Evolutionary conservation across 2,113 vertebrate species (phyloP).

Genomic region (Motacilla tschutschensis): DNA sequence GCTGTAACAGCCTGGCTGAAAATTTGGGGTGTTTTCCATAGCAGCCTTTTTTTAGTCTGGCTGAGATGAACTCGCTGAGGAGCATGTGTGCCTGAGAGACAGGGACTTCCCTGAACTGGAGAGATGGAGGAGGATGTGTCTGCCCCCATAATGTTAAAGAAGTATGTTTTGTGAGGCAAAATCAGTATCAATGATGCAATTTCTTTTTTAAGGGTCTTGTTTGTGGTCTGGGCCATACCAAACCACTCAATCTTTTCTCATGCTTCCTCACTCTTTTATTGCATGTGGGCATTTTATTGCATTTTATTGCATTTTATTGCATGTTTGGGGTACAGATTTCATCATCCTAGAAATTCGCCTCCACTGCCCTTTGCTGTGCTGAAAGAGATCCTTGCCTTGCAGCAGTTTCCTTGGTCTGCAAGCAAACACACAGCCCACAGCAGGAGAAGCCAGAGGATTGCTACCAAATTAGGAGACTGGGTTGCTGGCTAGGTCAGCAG

Average conservation of each 20-base stretch:
- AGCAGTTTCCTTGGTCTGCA: neutral
- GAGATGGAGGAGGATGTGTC: neutral
- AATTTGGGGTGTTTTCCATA: neutral
- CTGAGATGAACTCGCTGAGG: neutral
- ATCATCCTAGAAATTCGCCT: neutral
- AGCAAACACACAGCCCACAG: neutral
- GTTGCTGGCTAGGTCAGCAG: slow-evolving; percentile 1
- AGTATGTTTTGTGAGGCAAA: neutral
- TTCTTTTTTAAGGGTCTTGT: neutral
- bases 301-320: too few species aligned
- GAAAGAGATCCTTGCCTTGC: neutral
- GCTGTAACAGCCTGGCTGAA: neutral
- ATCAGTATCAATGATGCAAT: neutral
- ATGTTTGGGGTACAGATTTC: neutral
- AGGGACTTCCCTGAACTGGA: neutral
- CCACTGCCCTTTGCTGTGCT: neutral
- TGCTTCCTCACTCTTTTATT: neutral
- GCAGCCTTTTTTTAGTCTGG: neutral
- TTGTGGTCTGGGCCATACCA: neutral
- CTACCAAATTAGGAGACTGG: slow-evolving; percentile 43
- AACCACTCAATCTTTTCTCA: neutral
- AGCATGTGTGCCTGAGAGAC: neutral
- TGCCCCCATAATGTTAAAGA: neutral
- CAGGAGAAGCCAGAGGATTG: slow-evolving; percentile 16
- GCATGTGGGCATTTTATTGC: neutral